phyloP scores from a whole-genome alignment of 2,113 vertebrate genomes.

The Calidris pygmaea region DNA sequence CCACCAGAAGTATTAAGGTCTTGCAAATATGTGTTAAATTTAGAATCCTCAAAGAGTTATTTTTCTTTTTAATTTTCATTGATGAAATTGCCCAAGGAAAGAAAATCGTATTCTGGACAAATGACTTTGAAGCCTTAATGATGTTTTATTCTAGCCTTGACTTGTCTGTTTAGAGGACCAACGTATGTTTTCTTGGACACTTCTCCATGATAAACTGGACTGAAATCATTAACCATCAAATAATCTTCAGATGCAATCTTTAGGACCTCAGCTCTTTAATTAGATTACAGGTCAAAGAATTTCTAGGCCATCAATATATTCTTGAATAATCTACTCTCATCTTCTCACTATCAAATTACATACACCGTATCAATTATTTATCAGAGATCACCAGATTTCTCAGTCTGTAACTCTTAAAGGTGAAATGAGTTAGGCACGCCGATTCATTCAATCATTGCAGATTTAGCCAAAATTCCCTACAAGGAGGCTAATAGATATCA shows the following conservation, averaged over 20 bases:
- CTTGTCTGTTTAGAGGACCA: neutral
- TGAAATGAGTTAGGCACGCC: neutral
- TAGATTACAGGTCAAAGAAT: conserved; percentile 7
- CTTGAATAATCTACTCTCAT: conserved; percentile 10
- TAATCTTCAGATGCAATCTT: neutral
- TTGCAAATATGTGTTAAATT: neutral
- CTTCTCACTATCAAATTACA: conserved; percentile 17
- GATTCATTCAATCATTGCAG: neutral
- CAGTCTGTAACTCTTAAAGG: neutral
- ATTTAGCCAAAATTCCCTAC: neutral
- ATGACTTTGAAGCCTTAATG: neutral
- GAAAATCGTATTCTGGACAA: neutral
- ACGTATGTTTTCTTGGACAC: neutral
- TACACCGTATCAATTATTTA: conserved; percentile 4
- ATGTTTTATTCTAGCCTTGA: neutral
- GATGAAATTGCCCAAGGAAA: neutral
- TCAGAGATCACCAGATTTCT: neutral
- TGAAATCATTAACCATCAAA: neutral
- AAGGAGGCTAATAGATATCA: neutral
- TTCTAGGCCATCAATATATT: neutral
- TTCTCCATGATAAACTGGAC: neutral
- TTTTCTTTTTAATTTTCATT: neutral
- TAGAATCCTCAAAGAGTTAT: neutral
- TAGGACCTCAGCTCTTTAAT: neutral
- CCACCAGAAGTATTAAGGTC: neutral